A percentile compares a stretch with the other conserved stretches of the same genome.
Conservation (phyloP, 2,797 vertebrate species). For the Pipistrellus pipistrellus region DNA sequence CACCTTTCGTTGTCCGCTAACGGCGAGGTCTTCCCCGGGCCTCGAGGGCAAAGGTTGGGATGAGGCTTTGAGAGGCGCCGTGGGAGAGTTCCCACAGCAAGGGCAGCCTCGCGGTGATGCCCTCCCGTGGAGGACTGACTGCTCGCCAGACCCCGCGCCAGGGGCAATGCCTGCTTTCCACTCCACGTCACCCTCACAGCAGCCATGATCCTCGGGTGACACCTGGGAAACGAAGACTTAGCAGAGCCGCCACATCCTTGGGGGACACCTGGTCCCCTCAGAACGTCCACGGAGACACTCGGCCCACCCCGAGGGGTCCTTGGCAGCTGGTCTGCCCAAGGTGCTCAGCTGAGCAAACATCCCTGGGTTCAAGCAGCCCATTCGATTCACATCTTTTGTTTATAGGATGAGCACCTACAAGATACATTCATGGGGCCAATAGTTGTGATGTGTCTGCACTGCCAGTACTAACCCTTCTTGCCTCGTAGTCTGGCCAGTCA, state of each 20-base stretch:
- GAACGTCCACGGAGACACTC: fast-evolving
- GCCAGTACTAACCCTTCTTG: neutral
- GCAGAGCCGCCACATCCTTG: neutral
- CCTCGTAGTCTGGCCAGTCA: neutral
- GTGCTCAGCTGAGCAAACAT: neutral
- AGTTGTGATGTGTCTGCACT: no score
- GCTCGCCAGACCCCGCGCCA: fast-evolving
- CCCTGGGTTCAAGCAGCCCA: fast-evolving
- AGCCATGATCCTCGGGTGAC: fast-evolving
- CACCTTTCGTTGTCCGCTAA: neutral
- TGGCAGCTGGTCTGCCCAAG: neutral
- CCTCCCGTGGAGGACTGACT: fast-evolving
- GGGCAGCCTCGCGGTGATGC: fast-evolving
- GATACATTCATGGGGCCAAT: neutral
- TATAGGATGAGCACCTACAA: neutral
- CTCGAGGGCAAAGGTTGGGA: neutral
- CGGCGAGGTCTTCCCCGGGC: neutral
- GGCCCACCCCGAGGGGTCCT: neutral
- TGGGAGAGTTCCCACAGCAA: fast-evolving
- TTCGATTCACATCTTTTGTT: neutral
- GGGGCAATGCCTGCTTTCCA: fast-evolving
- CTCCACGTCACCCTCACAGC: fast-evolving
- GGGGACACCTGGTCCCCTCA: neutral
- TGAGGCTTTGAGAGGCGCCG: neutral
- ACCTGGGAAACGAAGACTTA: neutral